Evolutionary conservation across 1,140 invertebrate genomes (phyloP), one percentile per base, ranked within the genome.

Genomic region (Daktulosphaira vitifoliae): DNA sequence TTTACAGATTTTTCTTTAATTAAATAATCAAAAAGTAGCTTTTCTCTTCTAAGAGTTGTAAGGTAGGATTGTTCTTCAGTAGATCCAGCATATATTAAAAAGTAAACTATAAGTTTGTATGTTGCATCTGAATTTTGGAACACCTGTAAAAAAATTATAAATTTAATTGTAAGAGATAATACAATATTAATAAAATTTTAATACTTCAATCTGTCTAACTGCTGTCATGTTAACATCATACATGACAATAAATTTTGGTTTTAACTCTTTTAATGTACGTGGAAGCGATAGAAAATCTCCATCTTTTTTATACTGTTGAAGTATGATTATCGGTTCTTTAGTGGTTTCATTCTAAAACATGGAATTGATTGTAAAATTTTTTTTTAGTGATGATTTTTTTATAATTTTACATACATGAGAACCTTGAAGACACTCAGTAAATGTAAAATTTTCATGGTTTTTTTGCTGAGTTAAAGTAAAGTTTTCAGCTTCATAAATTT

Each of bases 11-110:
- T 98, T 22, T 91, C 85, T 73, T 87, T 82, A 68, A 96, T 96
- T 4, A 98, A 80, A 69, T 81, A 80, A 74, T 97, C 93, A 79
- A 98, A 98, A 0, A 94, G 89, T 73, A 91, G 83, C 75, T 98
- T 98, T 76, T 98, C 96, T 67, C 86, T 81, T 66, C 90, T 79
- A 48, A 98, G 78, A 5, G 87, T 83, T 2, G 92, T 96, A 15
- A 98, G 77, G 76, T 96, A 98, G 3, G 88, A 83, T 79, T 98
- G 95, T 75, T 98, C 95, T 78, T 98, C 96, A 0, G 92, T 88
- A 18, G 93, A 96, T 23, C 86, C 87, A 11, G 84, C 84, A 73
- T 95, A 92, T 50, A 95, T 83, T 22, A 96, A 73, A 70, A 96
- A 93, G 74, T 89, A 96, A n/a, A 96, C 83, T 70, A 82, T 83